A percentile compares a stretch with the other conserved stretches of the same genome.
phyloP scores from a whole-genome alignment of 2,888 invertebrate species.

The Ichneumoninae sp. region DNA sequence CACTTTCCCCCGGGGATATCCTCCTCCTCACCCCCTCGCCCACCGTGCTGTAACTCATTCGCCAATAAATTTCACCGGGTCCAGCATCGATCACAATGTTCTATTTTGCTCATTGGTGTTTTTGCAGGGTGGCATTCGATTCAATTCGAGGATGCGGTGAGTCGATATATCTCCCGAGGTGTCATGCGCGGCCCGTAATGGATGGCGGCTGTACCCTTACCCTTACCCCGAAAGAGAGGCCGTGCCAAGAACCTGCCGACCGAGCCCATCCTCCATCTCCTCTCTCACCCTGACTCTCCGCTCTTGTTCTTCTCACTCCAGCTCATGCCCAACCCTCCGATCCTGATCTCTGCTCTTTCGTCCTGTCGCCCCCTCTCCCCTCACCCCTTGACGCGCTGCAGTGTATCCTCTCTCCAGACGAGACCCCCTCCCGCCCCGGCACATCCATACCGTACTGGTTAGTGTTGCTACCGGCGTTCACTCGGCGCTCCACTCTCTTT shows the following conservation, averaged over 20 bases:
- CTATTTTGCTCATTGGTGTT: slow-evolving; percentile 84
- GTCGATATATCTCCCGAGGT: slow-evolving; percentile 83
- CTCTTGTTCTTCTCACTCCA: slow-evolving; percentile 65
- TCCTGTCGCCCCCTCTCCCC: slow-evolving; percentile 23
- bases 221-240: slow-evolving; percentile 81
- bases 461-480: slow-evolving; percentile 19
- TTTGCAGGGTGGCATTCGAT: slow-evolving; percentile 83
- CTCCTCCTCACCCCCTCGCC: slow-evolving; percentile 11
- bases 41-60: slow-evolving; percentile 79
- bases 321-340: slow-evolving; percentile 52
- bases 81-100: slow-evolving; percentile 83
- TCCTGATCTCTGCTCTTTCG: slow-evolving; percentile 69
- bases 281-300: slow-evolving; percentile 69
- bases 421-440: slow-evolving; percentile 6
- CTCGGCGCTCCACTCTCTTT: background rate
- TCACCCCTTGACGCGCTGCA: slow-evolving; percentile 26
- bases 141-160: slow-evolving; percentile 84
- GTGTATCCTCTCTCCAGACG: slow-evolving; percentile 36
- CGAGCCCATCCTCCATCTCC: slow-evolving; percentile 69
- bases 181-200: slow-evolving; percentile 83
- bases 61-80: slow-evolving; percentile 81
- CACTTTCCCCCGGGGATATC: slow-evolving; percentile 23
- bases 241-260: slow-evolving; percentile 80
- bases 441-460: slow-evolving; percentile 35
- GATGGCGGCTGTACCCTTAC: slow-evolving; percentile 83